Evolutionary conservation across 2,888 invertebrate genomes (phyloP), one percentile per base, ranked within the genome.

Genomic region (Drosophila mulleri): DNA sequence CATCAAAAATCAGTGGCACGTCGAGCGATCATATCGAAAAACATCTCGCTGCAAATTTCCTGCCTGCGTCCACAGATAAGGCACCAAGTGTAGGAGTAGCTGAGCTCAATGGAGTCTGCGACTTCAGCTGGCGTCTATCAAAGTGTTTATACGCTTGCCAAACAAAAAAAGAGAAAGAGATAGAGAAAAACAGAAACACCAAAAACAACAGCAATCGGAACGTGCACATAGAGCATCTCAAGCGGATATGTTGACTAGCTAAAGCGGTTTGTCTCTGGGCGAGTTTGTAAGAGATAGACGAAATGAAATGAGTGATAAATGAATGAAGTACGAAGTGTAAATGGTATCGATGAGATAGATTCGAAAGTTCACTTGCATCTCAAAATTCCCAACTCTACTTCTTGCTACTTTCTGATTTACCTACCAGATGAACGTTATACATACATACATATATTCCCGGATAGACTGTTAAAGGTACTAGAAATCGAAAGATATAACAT

Each of bases 1-100:
- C 87, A 82, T 83, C 84, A 84, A 80, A 88, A 83, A 86, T 86
- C 83, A 59, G 69, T 63, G 75, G 67, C 78, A 75, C 86, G 78
- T 69, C 71, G 80, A 63, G 82, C 84, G 89, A 84, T 89, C 89
- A 89, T 84, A 84, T 84, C 89, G 88, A 84, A 89, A 56, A 67
- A 48, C 64, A 88, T 72, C 48, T 39, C 87, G 72, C 79, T 79
- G 84, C 87, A 83, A 86, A 84, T 82, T 88, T 84, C 89, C 83
- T 84, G 88, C 89, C 84, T 45, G 53, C 68, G 75, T 57, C 56
- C 67, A 9, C 35, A 73, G 84, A 87, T 87, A 87, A 82, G 71
- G 47, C 57, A 56, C 52, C 52, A n/a, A 67, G 83, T 73, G 82
- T 79, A 65, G 85, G 82, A 84, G 87, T 67, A 61, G 67, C 29